Evolutionary conservation across 2,797 vertebrate species (phyloP), one percentile per base, ranked within the genome.

Genomic region (Myotis daubentonii): DNA sequence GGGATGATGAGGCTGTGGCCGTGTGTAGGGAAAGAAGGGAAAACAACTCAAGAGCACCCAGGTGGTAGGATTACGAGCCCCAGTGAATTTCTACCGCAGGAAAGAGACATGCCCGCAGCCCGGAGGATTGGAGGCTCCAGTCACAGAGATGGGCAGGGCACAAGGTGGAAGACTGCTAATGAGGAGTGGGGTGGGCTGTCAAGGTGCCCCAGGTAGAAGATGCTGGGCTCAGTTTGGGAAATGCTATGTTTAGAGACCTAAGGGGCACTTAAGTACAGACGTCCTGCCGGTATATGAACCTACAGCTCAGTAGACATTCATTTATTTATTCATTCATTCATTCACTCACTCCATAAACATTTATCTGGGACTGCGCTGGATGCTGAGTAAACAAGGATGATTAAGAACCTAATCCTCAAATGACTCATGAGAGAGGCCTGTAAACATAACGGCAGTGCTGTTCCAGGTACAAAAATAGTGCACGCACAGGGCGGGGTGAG

Each of bases 331-430:
- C 30, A 16, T 53, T 68, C 7, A 19, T 53, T 68, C 9, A 0
- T 72, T 87, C 19, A 0, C 20, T 83, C 22, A 62, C 60, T 72
- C 66, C 38, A 20, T 57, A 92, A 87, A 66, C 47, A 76, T 57
- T 82, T 60, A 30, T 41, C 41, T 72, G n/a, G 38, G 20, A 60
- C 68, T 36, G 3, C 17, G 49, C 53, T 66, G 78, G 49, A 76
- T 57, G 20, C 23, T 44, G 51, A 85, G 33, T 85, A 76, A 78
- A 91, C 60, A 91, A 36, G 30, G 13, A 44, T 75, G 51, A 47
- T 60, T 81, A 88, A 92, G 78, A 92, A 47, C 41, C 78, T 90
- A 36, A 70, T 87, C 82, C 72, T 78, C n/a, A 36, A 83, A n/a
- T 75, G 89, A 95, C 28, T 81, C 86, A 76, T 22, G 33, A 53